phyloP scores from a whole-genome alignment of 1,140 invertebrate species.

The Achroia grisella region DNA sequence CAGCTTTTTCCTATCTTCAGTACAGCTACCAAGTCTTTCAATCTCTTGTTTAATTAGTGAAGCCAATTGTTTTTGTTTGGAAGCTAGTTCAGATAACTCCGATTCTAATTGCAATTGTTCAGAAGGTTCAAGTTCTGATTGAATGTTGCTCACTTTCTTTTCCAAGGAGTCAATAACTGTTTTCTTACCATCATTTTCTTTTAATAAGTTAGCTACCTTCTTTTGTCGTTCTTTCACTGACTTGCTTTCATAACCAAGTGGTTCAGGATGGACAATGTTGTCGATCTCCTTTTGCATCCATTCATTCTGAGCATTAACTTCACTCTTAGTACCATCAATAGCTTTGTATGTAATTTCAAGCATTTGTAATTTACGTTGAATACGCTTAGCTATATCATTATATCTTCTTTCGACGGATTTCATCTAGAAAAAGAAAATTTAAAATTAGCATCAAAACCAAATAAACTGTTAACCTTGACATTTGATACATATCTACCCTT shows the following conservation, averaged over 20 bases:
- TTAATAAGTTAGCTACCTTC: constrained; percentile 81
- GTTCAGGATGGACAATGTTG: constrained; percentile 78
- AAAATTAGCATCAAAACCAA: constrained; percentile 4
- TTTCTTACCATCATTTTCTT: constrained; percentile 90
- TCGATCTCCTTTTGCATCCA: constrained; percentile 87
- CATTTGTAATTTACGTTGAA: constrained; percentile 87
- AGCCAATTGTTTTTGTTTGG: constrained; percentile 83
- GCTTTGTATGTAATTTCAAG: constrained; percentile 87
- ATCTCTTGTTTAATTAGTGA: constrained; percentile 83
- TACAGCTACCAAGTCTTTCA: constrained; percentile 78
- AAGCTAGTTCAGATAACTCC: constrained; percentile 77
- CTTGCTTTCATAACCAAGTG: constrained; percentile 84
- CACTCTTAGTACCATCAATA: constrained; percentile 82
- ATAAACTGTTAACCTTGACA: too few species aligned
- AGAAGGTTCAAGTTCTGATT: constrained; percentile 86
- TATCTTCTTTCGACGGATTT: constrained; percentile 88
- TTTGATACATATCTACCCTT: too few species aligned
- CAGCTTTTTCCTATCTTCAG: constrained; percentile 82
- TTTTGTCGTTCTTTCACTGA: constrained; percentile 82
- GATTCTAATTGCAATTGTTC: constrained; percentile 84
- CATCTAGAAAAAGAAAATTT: constrained; percentile 69
- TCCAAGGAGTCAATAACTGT: constrained; percentile 86
- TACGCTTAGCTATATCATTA: constrained; percentile 86
- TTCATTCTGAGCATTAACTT: constrained; percentile 83
- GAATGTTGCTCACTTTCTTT: constrained; percentile 87